These are phyloP conservation scores for Hyposoter didymator DNA, from an alignment of 2,888 invertebrate genomes.

Conservation along the genomic window DNA sequence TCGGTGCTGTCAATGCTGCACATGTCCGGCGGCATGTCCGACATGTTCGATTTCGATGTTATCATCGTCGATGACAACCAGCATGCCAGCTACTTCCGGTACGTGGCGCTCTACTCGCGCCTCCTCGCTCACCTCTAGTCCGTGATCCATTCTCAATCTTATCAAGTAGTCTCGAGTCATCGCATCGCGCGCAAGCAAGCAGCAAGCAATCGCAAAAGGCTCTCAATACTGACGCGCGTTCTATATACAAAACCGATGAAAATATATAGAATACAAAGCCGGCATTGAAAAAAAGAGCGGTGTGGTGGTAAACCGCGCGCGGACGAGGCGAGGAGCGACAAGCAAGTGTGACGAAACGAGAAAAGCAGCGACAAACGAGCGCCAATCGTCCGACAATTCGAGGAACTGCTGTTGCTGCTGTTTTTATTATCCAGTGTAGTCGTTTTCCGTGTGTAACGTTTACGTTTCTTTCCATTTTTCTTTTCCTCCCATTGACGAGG, in stretches of 20 bases:
- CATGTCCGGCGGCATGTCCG: neutral
- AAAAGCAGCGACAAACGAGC: neutral
- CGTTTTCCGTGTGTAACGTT: constrained; percentile 5
- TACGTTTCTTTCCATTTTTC: constrained; percentile 16
- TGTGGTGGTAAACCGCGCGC: neutral
- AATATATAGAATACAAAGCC: too few relatives aligned
- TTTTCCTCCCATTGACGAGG: neutral
- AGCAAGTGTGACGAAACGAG: neutral
- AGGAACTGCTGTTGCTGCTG: neutral
- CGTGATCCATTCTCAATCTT: too few relatives aligned
- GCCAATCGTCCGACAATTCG: constrained; percentile 3
- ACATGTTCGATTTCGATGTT: neutral
- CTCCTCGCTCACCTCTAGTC: neutral
- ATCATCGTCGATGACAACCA: neutral
- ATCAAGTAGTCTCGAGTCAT: too few relatives aligned
- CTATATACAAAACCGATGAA: too few relatives aligned
- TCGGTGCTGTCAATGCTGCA: neutral
- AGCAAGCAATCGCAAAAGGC: too few relatives aligned
- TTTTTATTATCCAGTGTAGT: neutral
- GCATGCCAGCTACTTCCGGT: constrained; percentile 37
- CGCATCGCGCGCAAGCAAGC: too few relatives aligned
- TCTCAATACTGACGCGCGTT: too few relatives aligned
- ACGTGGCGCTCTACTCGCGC: constrained; percentile 24
- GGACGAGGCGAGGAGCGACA: neutral
- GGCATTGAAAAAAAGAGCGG: too few relatives aligned